Evolutionary conservation across 2,888 invertebrate genomes (phyloP).

Genomic region (Philereme transversata): DNA sequence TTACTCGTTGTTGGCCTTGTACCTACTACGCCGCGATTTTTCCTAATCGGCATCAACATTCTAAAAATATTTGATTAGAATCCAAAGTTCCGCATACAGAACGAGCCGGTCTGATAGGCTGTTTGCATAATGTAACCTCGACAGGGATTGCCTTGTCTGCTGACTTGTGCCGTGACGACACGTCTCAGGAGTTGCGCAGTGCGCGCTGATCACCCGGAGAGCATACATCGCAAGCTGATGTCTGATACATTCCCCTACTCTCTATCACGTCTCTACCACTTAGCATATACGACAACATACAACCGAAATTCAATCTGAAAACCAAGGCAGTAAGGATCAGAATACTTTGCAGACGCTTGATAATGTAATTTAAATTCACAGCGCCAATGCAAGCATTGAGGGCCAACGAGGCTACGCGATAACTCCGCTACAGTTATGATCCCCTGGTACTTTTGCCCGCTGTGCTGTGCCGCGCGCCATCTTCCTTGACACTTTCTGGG

Average conservation of each 20-base stretch:
- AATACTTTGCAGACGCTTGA: conserved; percentile 7
- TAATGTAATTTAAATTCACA: conserved; percentile 35
- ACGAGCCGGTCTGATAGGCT: conserved; percentile 30
- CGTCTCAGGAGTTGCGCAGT: conserved; percentile 83
- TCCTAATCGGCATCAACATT: background rate
- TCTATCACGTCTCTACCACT: conserved; percentile 1
- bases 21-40: background rate
- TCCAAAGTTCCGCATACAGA: background rate
- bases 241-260: conserved; percentile 55
- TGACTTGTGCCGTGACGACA: conserved; percentile 63
- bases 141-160: conserved; percentile 52
- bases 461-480: conserved; percentile 79
- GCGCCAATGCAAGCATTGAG: conserved; percentile 40
- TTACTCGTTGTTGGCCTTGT: too few species aligned
- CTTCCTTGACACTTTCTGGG: conserved; percentile 50
- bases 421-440: conserved; percentile 48
- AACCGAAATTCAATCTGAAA: conserved; percentile 43
- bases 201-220: conserved; percentile 77
- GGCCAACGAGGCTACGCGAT: conserved; percentile 16
- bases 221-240: conserved; percentile 57
- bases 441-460: conserved; percentile 71
- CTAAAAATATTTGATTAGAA: background rate
- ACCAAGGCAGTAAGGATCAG: conserved; percentile 9
- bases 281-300: conserved; percentile 30
- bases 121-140: conserved; percentile 47